Percentiles rank a stretch among this genome's conserved stretches.
phyloP scores from a whole-genome alignment of 2,113 vertebrate species.

The Scopus umbretta region DNA sequence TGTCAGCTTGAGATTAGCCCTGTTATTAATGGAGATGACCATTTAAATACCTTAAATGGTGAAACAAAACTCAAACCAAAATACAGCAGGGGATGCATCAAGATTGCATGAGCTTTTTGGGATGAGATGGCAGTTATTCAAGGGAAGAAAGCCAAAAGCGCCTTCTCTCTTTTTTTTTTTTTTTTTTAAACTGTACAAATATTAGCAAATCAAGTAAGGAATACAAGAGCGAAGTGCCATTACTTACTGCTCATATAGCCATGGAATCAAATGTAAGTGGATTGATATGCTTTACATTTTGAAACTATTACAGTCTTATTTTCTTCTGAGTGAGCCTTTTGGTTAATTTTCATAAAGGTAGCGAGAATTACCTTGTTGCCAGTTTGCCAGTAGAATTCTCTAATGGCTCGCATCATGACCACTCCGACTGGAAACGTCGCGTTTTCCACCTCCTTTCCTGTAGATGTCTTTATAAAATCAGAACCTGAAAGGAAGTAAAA shows the following conservation, averaged over 20 bases:
- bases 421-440: constrained; percentile 91
- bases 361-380: constrained; percentile 83
- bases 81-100: background rate
- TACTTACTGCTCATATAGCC: background rate
- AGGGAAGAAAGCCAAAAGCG: background rate
- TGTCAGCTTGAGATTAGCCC: background rate
- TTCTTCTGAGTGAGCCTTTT: background rate
- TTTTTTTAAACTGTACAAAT: background rate
- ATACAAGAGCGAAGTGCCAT: background rate
- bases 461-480: constrained; percentile 98
- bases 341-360: background rate
- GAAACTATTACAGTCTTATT: background rate
- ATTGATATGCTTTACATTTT: background rate
- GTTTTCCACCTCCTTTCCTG: constrained; percentile 94
- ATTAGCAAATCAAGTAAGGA: background rate
- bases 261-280: background rate
- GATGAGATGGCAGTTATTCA: background rate
- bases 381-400: constrained; percentile 87
- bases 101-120: background rate
- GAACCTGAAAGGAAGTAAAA: constrained; percentile 78
- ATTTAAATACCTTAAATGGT: background rate
- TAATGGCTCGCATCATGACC: constrained; percentile 93
- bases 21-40: background rate
- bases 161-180: background rate
- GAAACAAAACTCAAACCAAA: background rate